A percentile compares a stretch with the other conserved stretches of the same genome.
phyloP scores from a whole-genome alignment of 2,797 vertebrate genomes.

The Scyliorhinus canicula region DNA sequence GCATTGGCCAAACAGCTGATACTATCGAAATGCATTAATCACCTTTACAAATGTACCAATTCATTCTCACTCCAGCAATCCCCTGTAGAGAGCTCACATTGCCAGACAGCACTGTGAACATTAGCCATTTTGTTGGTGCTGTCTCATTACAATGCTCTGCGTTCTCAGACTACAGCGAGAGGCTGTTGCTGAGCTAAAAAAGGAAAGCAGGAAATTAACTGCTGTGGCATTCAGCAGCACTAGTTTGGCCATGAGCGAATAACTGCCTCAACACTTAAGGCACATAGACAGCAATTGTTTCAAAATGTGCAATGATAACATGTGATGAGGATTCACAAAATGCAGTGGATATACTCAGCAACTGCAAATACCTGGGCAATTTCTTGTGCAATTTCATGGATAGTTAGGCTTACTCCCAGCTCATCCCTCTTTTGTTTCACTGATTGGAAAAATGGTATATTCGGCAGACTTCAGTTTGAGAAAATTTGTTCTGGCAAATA shows the following conservation, averaged over 20 bases:
- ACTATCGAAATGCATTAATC: background rate
- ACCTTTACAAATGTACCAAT: background rate
- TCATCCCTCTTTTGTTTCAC: constrained; percentile 55
- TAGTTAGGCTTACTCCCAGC: constrained; percentile 59
- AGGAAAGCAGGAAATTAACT: background rate
- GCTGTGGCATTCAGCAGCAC: background rate
- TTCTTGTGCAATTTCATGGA: constrained; percentile 61
- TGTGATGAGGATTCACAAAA: constrained; percentile 34
- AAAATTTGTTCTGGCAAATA: constrained; percentile 33
- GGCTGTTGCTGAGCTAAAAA: background rate
- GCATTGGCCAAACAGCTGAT: background rate
- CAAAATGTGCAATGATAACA: constrained; percentile 46
- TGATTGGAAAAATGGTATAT: constrained; percentile 48
- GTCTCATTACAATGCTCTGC: background rate
- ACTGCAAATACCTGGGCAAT: constrained; percentile 54
- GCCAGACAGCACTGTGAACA: background rate
- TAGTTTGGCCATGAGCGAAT: background rate
- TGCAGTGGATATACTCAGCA: constrained; percentile 55
- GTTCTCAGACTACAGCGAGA: background rate
- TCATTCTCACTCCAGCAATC: background rate
- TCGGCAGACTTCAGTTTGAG: constrained; percentile 51
- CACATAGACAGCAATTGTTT: constrained; percentile 31
- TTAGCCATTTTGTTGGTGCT: background rate
- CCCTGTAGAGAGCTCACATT: background rate
- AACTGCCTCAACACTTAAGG: constrained; percentile 34